Percentiles rank a stretch among this genome's conserved stretches.
Conservation (phyloP, 2,797 vertebrate species). For the Periparus ater region DNA sequence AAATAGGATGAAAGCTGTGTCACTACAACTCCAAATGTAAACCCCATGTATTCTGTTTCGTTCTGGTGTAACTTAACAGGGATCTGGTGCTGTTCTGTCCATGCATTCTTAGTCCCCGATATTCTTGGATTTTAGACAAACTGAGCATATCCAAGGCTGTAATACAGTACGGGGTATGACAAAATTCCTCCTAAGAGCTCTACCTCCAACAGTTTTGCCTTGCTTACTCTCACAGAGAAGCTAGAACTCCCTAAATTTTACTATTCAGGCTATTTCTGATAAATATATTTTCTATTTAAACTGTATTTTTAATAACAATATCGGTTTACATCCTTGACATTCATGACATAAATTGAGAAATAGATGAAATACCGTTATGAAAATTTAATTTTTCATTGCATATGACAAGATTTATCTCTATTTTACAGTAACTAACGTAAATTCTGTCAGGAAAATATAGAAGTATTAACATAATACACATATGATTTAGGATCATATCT, state of each 20-base stretch:
- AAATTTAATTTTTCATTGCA: not conserved
- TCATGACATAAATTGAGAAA: not conserved
- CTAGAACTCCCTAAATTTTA: not conserved
- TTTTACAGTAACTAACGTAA: not conserved
- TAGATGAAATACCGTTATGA: not conserved
- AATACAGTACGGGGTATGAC: not conserved
- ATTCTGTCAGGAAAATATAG: not conserved
- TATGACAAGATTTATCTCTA: not conserved
- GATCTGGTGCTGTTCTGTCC: not conserved
- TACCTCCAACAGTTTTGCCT: not conserved
- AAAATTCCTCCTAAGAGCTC: not conserved
- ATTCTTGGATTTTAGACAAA: not conserved
- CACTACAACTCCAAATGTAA: not conserved
- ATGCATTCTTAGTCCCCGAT: not conserved
- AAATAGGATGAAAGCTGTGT: not conserved
- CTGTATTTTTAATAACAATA: not conserved
- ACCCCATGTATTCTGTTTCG: not conserved
- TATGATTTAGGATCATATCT: not conserved
- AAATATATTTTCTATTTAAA: not conserved
- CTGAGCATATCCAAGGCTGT: not conserved
- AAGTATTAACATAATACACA: not conserved
- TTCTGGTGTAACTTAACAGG: not conserved
- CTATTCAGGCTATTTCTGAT: not conserved
- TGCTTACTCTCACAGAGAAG: not conserved
- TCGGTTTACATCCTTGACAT: not conserved